A percentile compares a stretch with the other conserved stretches of the same genome.
Conservation (phyloP, 2,888 invertebrate genomes). For the Phytoseiulus persimilis region DNA sequence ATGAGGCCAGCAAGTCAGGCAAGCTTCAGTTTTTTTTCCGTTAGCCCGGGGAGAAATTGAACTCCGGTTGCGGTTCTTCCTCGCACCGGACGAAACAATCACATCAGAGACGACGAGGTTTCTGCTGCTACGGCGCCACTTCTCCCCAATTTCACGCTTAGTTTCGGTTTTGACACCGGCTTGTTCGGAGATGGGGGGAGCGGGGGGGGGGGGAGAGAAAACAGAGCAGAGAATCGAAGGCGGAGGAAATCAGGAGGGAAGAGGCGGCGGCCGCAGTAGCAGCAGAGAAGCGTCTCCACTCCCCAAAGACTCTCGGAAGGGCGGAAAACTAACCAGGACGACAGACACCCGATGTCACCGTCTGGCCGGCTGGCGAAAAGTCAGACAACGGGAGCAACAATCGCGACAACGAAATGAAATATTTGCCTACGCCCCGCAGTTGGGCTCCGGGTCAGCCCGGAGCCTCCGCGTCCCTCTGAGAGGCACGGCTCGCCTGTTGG, state of each 20-base stretch:
- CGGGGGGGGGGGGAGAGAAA: not conserved
- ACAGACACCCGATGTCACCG: not conserved
- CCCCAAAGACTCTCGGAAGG: not conserved
- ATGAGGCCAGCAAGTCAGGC: not conserved
- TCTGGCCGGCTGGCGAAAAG: not conserved
- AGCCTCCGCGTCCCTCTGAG: not conserved
- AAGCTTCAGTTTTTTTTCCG: not conserved
- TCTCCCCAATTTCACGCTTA: constrained; percentile 37
- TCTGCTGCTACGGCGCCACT: constrained; percentile 5
- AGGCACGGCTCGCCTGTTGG: too few species aligned
- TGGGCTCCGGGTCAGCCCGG: not conserved
- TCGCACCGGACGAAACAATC: constrained; percentile 15
- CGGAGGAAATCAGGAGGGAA: not conserved
- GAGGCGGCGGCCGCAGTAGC: too few species aligned
- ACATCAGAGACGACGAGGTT: not conserved
- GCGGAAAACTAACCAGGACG: not conserved
- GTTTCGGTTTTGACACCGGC: constrained; percentile 34
- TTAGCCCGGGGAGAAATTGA: not conserved
- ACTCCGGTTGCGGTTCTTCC: not conserved
- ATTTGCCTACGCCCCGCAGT: not conserved
- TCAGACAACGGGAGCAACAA: not conserved
- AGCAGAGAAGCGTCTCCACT: not conserved
- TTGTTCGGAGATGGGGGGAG: not conserved
- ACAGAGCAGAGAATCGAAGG: not conserved
- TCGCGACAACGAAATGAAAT: not conserved